These are phyloP conservation scores for Agrilus planipennis DNA, from an alignment of 1,140 invertebrate genomes.

Conservation along the genomic window DNA sequence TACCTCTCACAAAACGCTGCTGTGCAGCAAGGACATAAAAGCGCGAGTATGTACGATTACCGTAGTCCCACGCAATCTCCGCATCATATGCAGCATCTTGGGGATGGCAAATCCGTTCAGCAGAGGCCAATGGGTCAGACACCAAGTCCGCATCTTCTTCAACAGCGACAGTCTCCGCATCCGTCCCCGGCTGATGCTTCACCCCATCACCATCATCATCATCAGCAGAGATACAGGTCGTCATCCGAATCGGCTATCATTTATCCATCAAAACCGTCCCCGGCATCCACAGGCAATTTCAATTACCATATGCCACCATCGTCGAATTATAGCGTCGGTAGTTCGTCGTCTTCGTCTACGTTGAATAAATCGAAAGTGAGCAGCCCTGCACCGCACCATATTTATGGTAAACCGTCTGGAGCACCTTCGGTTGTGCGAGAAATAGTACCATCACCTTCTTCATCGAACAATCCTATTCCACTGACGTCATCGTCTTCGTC, in stretches of 20 bases:
- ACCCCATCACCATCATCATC: slow-evolving; percentile 32
- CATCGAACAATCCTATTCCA: slow-evolving; percentile 11
- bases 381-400: slow-evolving; percentile 65
- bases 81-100: slow-evolving; percentile 30
- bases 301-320: slow-evolving; percentile 16
- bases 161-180: slow-evolving; percentile 28
- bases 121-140: slow-evolving; percentile 26
- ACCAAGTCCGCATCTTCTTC: slow-evolving; percentile 32
- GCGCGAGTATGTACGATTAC: slow-evolving; percentile 40
- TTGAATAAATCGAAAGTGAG: slow-evolving; percentile 69
- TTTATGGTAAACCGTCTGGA: slow-evolving; percentile 60
- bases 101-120: slow-evolving; percentile 21
- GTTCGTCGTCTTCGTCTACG: slow-evolving; percentile 29
- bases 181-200: slow-evolving; percentile 37
- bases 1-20: too few relatives aligned
- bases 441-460: slow-evolving; percentile 28
- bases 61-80: slow-evolving; percentile 44
- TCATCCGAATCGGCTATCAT: slow-evolving; percentile 21
- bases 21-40: slow-evolving; percentile 33
- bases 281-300: slow-evolving; percentile 24
- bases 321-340: slow-evolving; percentile 18
- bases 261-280: slow-evolving; percentile 19
- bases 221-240: slow-evolving; percentile 34
- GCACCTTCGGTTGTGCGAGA: slow-evolving; percentile 45
- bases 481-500: slow-evolving; percentile 12